These are phyloP conservation scores for Athalia cordata DNA, from an alignment of 2,888 invertebrate genomes.

Conservation along the genomic window DNA sequence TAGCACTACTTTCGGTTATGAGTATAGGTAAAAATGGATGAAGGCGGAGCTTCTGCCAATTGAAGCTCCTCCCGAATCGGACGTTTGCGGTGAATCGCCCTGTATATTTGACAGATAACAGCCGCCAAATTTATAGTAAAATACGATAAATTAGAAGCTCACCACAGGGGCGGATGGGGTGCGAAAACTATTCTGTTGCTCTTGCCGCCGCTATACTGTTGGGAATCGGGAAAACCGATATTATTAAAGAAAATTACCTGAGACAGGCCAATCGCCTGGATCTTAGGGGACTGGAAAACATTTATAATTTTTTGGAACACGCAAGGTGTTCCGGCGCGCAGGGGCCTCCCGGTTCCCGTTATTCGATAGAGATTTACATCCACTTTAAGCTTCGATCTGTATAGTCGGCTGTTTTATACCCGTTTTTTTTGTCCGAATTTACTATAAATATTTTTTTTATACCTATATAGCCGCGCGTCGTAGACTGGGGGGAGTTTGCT, in stretches of 20 bases:
- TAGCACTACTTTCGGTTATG: no score
- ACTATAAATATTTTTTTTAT: no score
- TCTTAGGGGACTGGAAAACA: conserved; percentile 7
- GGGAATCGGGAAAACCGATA: not conserved
- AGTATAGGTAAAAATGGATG: no score
- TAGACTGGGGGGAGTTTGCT: no score
- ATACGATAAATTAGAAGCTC: not conserved
- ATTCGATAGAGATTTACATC: not conserved
- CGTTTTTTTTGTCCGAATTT: not conserved
- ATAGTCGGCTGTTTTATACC: conserved; percentile 18
- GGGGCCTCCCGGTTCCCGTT: not conserved
- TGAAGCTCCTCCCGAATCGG: no score
- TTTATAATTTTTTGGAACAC: conserved; percentile 37
- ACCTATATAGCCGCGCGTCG: no score
- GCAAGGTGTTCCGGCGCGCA: conserved; percentile 14
- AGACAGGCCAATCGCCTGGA: conserved; percentile 22
- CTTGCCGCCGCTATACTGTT: no score
- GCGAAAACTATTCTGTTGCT: not conserved
- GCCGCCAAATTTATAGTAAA: not conserved
- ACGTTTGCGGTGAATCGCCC: no score
- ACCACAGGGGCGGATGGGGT: not conserved
- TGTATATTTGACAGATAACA: not conserved
- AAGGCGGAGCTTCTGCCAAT: no score
- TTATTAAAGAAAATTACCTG: conserved; percentile 14
- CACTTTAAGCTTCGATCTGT: not conserved